Base-by-base conservation (phyloP, 2,797 vertebrate genomes). In the Champsocephalus gunnari region DNA sequence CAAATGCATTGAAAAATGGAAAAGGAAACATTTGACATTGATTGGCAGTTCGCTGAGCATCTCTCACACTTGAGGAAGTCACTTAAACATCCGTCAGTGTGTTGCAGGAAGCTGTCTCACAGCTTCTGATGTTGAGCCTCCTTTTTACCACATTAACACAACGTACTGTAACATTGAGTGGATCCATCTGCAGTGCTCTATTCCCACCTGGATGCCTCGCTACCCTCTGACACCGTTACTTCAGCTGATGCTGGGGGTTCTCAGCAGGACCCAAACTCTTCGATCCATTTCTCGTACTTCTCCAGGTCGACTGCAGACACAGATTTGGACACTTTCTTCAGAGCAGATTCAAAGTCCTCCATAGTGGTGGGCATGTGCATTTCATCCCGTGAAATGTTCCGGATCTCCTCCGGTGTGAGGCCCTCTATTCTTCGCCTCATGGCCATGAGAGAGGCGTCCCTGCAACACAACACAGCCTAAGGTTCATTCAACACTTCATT, bases 301-400 rank as follows among this genome's bases (percentile, higher is more conserved):
- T 99, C 97, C 88, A 99, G 96, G 92, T 99, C 98, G 0, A 93
- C 76, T 28, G 96, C 97, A 51, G 96, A 99, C 50, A 99, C 97
- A 0, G 98, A 99, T 75, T 99, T 99, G 51, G 98, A 99, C 73
- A 99, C 98, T 84, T 99, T 99, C 89, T 91, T 98, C 81, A 99
- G 94, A 48, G 98, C 95, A 0, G 96, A 94, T 93, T 98, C 96
- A 81, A 99, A 99, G 91, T 99, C 98, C 78, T 98, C 97, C 98
- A 99, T 99, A 68, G 98, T 99, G 49, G 98, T 99, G 54, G 98
- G 98, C 98, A 99, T 98, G 91, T 99, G 98, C 97, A 99, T 98
- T 92, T 99, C 98, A 28, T 99, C 98, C 86, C 94, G 93, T 51
- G 98, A 97, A 64, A 99, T 96, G 92, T 98, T 99, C 43, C 97